Conservation (phyloP, 2,888 invertebrate genomes). For the Pristionchus fissidentatus region DNA sequence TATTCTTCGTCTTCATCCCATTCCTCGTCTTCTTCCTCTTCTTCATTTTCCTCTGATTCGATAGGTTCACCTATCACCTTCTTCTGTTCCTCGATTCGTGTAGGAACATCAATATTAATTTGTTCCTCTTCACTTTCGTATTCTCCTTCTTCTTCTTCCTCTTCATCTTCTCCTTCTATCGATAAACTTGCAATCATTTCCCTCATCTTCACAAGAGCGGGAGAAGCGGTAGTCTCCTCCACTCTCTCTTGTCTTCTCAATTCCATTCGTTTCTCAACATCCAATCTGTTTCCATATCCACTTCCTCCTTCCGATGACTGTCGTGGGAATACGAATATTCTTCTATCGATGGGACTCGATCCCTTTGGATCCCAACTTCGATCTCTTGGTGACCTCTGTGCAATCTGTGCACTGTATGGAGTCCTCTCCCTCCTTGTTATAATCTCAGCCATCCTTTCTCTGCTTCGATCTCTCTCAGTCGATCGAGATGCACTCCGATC, state of each 20-base stretch:
- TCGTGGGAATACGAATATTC: constrained; percentile 21
- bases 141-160: not conserved
- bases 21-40: constrained; percentile 36
- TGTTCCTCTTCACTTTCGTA: constrained; percentile 33
- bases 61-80: not conserved
- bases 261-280: constrained; percentile 10
- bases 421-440: constrained; percentile 33
- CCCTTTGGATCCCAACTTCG: constrained; percentile 21
- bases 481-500: not conserved
- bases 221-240: not conserved
- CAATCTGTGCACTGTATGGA: not conserved
- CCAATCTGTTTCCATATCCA: constrained; percentile 12
- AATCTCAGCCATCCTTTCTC: not conserved
- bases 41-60: not conserved
- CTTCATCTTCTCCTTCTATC: constrained; percentile 31
- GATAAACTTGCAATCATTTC: constrained; percentile 34
- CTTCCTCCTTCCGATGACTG: constrained; percentile 19
- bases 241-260: constrained; percentile 20
- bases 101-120: constrained; percentile 12
- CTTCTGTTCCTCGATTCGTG: not conserved
- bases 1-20: constrained; percentile 19
- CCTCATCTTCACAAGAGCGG: constrained; percentile 29
- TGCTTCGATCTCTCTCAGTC: not conserved
- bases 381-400: constrained; percentile 2
- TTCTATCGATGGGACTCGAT: constrained; percentile 1